phyloP scores from a whole-genome alignment of 2,797 vertebrate genomes.

The Lepilemur septentrionalis region DNA sequence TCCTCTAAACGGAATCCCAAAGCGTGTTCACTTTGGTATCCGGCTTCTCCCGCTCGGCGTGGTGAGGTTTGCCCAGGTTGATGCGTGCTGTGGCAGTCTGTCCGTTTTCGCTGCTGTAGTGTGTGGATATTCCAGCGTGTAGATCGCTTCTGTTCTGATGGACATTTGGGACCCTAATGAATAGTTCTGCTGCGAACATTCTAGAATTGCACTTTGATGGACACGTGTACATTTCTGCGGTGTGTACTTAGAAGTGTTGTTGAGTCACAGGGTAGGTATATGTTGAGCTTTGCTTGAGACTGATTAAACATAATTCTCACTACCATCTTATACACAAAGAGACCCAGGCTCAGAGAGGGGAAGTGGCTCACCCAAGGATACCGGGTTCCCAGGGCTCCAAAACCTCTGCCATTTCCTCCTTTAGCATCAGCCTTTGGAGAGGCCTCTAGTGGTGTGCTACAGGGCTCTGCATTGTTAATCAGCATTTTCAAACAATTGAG shows the following conservation, averaged over 20 bases:
- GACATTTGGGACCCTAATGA: not conserved
- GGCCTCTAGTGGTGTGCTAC: not conserved
- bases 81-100: rapidly evolving
- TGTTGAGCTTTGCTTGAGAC: not conserved
- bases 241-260: not conserved
- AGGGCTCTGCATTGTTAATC: not conserved
- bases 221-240: not conserved
- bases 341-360: not conserved
- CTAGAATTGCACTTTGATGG: not conserved
- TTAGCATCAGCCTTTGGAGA: not conserved
- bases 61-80: not conserved
- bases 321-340: not conserved
- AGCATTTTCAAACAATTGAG: not conserved
- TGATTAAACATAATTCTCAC: not conserved
- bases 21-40: not conserved
- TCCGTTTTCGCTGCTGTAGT: not conserved
- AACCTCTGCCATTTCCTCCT: not conserved
- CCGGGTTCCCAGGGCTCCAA: not conserved
- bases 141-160: not conserved
- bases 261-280: not conserved
- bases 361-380: not conserved
- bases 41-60: rapidly evolving
- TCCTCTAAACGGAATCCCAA: not conserved
- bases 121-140: too few relatives aligned
- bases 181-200: not conserved